Evolutionary conservation across 2,888 invertebrate species (phyloP).

Genomic region (Volucella zonaria): DNA sequence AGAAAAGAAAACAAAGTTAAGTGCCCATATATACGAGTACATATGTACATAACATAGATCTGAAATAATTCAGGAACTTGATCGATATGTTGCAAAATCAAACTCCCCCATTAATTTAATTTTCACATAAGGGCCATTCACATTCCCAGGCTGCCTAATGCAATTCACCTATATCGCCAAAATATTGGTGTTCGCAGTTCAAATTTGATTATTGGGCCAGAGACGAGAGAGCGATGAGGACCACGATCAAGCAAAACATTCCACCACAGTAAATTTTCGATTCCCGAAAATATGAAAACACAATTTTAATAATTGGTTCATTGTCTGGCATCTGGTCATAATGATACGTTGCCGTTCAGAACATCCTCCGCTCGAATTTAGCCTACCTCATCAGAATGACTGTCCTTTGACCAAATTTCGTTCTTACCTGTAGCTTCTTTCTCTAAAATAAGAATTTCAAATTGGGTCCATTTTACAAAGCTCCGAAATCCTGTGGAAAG

Average conservation of each 20-base stretch:
- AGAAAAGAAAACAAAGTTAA: no score
- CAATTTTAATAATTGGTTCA: slow-evolving; percentile 81
- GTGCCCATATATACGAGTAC: no score
- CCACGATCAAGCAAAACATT: slow-evolving; percentile 33
- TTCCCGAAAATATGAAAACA: slow-evolving; percentile 76
- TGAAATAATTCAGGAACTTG: no score
- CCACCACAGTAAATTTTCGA: slow-evolving; percentile 36
- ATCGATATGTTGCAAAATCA: slow-evolving; percentile 20
- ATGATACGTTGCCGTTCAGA: slow-evolving; percentile 62
- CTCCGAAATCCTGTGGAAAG: no score
- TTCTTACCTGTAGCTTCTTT: slow-evolving; percentile 27
- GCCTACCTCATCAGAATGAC: slow-evolving; percentile 46
- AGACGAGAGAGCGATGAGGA: background rate
- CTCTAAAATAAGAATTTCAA: slow-evolving; percentile 53
- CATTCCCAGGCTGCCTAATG: background rate
- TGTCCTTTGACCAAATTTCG: slow-evolving; percentile 51
- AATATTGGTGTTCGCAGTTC: slow-evolving; percentile 48
- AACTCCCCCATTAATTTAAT: slow-evolving; percentile 54
- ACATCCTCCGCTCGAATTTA: slow-evolving; percentile 53
- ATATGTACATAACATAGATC: no score
- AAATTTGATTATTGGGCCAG: slow-evolving; percentile 26
- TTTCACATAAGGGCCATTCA: background rate
- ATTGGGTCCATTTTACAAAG: slow-evolving; percentile 53
- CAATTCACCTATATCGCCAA: slow-evolving; percentile 16
- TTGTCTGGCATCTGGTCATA: slow-evolving; percentile 77